These are phyloP conservation scores for Trogon surrucura DNA, from an alignment of 2,113 vertebrate species.

Conservation along the genomic window DNA sequence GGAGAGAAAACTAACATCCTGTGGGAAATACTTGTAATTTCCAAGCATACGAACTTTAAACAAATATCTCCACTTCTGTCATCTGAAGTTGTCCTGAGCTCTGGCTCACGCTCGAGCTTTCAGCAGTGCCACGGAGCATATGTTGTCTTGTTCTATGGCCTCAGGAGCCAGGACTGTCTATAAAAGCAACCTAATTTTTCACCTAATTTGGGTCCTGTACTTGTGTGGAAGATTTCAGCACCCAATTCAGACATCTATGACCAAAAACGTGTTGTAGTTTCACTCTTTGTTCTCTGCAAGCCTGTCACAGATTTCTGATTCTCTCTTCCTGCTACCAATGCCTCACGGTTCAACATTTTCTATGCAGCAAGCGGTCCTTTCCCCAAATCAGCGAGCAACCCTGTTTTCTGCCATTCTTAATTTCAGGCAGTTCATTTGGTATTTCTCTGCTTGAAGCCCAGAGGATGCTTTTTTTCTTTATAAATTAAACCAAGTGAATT, in stretches of 20 bases:
- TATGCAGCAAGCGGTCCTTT: not conserved
- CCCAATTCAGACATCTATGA: not conserved
- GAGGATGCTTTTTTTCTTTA: not conserved
- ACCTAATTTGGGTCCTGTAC: not conserved
- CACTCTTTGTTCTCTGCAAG: not conserved
- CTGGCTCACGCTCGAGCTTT: not conserved
- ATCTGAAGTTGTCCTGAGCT: not conserved
- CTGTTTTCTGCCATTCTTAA: not conserved
- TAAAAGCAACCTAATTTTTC: not conserved
- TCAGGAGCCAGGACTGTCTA: not conserved
- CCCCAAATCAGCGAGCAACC: not conserved
- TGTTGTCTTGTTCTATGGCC: accelerated
- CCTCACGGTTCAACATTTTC: not conserved
- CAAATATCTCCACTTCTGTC: not conserved
- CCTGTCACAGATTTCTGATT: not conserved
- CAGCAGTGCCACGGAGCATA: not conserved
- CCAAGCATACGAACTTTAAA: not conserved
- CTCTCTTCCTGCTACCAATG: not conserved
- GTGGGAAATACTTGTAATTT: not conserved
- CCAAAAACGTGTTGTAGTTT: not conserved
- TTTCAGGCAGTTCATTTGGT: conserved; percentile 11
- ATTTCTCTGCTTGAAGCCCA: conserved; percentile 30
- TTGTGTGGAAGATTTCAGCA: not conserved
- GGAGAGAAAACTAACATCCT: not conserved
- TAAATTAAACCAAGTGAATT: conserved; percentile 30